Evolutionary conservation across 23 tunicate species (phyloP).

Genomic region (Clavelina lepadiformis): DNA sequence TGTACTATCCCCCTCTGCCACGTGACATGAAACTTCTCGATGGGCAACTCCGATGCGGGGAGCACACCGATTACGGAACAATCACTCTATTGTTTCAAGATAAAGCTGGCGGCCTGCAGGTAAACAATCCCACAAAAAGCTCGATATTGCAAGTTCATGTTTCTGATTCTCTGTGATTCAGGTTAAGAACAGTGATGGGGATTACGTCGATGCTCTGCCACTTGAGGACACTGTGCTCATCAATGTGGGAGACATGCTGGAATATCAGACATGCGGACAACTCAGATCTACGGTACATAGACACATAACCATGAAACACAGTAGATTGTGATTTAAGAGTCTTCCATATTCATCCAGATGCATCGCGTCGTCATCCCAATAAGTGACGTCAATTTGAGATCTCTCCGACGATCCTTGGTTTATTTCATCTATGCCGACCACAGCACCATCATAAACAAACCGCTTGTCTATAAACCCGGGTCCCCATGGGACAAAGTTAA

Average conservation of each 20-base stretch:
- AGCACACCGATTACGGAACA: constrained; percentile 26
- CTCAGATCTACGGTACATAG: constrained; percentile 13
- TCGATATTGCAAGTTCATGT: neutral
- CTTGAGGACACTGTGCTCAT: constrained; percentile 10
- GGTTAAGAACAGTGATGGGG: constrained; percentile 6
- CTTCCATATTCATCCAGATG: neutral
- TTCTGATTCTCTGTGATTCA: neutral
- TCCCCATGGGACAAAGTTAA: neutral
- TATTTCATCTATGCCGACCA: constrained; percentile 13
- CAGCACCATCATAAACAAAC: constrained; percentile 2
- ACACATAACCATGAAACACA: neutral
- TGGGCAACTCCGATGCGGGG: constrained; percentile 10
- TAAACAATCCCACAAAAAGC: neutral
- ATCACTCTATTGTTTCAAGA: constrained; percentile 19
- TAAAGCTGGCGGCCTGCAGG: constrained; percentile 18
- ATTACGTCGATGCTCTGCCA: constrained; percentile 5
- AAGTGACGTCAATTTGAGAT: neutral
- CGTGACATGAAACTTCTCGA: neutral
- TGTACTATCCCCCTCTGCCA: constrained; percentile 4
- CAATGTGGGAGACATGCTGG: constrained; percentile 20
- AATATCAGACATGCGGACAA: constrained; percentile 13
- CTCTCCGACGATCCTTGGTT: constrained; percentile 2
- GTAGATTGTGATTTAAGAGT: neutral
- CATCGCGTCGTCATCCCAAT: constrained; percentile 8
- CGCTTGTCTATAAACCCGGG: constrained; percentile 8